phyloP scores from a whole-genome alignment of 2,797 vertebrate genomes.

The Gouania willdenowi region DNA sequence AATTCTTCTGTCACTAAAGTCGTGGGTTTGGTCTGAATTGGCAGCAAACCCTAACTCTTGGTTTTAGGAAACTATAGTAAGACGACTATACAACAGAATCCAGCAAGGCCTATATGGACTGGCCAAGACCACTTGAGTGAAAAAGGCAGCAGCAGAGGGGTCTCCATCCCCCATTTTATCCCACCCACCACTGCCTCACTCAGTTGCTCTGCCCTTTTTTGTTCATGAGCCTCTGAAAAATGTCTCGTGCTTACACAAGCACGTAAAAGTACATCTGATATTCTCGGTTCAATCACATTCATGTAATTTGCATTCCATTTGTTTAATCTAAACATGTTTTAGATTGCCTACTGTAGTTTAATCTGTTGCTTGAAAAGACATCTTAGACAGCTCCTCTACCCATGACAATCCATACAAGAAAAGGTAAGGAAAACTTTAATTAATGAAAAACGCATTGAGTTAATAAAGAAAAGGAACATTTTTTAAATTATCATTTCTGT shows the following conservation, averaged over 20 bases:
- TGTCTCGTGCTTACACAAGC: slow-evolving; percentile 3
- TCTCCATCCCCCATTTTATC: slow-evolving; percentile 61
- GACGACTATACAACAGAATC: slow-evolving; percentile 7
- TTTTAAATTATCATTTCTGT: too few relatives aligned
- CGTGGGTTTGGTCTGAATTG: not conserved
- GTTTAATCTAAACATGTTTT: too few relatives aligned
- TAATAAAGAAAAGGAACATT: too few relatives aligned
- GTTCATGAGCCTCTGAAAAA: slow-evolving; percentile 36
- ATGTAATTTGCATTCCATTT: too few relatives aligned
- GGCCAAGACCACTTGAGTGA: slow-evolving; percentile 15
- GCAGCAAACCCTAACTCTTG: not conserved
- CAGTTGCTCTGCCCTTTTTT: slow-evolving; percentile 53
- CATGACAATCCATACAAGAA: too few relatives aligned
- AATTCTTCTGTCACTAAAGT: slow-evolving; percentile 13
- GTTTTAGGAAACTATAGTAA: not conserved
- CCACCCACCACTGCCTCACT: slow-evolving; percentile 38
- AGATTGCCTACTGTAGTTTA: too few relatives aligned
- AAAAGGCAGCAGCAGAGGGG: slow-evolving; percentile 39
- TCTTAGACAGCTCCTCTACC: too few relatives aligned
- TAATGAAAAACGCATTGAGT: too few relatives aligned
- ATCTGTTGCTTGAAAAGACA: too few relatives aligned
- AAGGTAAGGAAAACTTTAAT: too few relatives aligned
- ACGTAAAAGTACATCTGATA: not conserved
- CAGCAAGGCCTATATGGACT: not conserved
- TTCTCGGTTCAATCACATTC: not conserved